Evolutionary conservation across 2,113 vertebrate genomes (phyloP), one percentile per base, ranked within the genome.

Genomic region (Recurvirostra avosetta): DNA sequence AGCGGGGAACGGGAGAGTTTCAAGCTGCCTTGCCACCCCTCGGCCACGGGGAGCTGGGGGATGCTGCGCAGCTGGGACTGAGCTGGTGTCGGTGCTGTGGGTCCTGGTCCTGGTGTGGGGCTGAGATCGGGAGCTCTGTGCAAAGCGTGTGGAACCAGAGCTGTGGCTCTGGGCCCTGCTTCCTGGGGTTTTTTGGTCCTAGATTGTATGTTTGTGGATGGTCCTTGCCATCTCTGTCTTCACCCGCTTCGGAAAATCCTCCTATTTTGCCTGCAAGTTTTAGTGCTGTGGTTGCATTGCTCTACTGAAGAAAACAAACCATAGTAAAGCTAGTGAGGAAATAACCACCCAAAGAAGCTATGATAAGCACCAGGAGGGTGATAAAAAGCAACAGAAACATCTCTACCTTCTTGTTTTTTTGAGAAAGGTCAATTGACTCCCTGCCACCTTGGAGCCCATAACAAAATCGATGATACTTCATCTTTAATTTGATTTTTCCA

Each of bases 401-500:
- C 59, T 86, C 67, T 83, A n/a, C 74, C 25, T 50, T 50, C 58
- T 80, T 61, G 45, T 3, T 16, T 74, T 86, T 58, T 92, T 1
- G 1, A 67, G 47, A 92, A 91, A 95, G 86, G 86, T 96, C 86
- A 87, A 76, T 82, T 79, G 83, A 89, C 88, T 94, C 80, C 88
- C 73, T 88, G 61, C 66, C 74, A 88, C 95, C 70, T 79, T 20
- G 10, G 76, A 88, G 65, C 83, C 91, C 62, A 22, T 85, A 87
- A 81, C 86, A 91, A 89, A 96, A 88, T 94, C 41, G 17, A 93
- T 75, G 78, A 43, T 71, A 66, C 86, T 83, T 79, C 67, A 56
- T 93, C 77, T 92, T 72, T 72, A 91, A 96, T 76, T 83, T 88
- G 74, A 92, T 83, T 86, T 90, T 95, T 67, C 68, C 45, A 11